Base-by-base conservation (phyloP, 2,113 vertebrate species). In the Hemichromis elongatus region DNA sequence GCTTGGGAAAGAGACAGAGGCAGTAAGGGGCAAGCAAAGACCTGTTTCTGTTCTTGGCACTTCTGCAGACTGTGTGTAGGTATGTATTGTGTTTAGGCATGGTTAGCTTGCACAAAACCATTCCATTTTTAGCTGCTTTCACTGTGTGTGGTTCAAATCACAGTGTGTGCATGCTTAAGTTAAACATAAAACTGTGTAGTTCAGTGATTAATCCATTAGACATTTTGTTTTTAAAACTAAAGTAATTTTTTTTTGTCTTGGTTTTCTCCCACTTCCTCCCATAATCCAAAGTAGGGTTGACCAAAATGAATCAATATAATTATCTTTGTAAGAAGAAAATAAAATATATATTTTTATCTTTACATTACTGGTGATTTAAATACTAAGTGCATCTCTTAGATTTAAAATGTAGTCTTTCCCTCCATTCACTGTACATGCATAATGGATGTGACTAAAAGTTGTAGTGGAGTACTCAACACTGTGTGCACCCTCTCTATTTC, bases 21-120 rank as follows among this genome's bases (percentile, higher is more conserved):
- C 78, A 85, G 84, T 11, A 56, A 77, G 61, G 87, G 95, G 90
- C 96, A 96, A 90, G 96, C 91, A 93, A 92, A 91, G 93, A 95
- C 96, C 92, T 95, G 95, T 86, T 89, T 81, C 70, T 68, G 78
- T 79, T 90, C 26, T 79, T 80, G 78, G 81, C 82, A 84, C 66
- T 70, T 80, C 70, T 59, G 59, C 75, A 82, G 84, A 77, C 83
- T 90, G 83, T 87, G 66, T 59, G 75, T 70, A 82, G 82, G 52
- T 87, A 68, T 87, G 86, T 73, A 11, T 40, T 47, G 61, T 66
- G 61, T 66, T 66, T 66, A 66, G 35, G 35, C 35, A 66, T 40
- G 75, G 73, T 80, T 84, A 33, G 80, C 85, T 81, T 50, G 66
- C 78, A 81, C 54, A 77, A 26, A 81, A 57, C 63, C 9, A 16